Evolutionary conservation across 2,797 vertebrate species (phyloP), one percentile per base, ranked within the genome.

Genomic region (Melanotaenia maccullochi): DNA sequence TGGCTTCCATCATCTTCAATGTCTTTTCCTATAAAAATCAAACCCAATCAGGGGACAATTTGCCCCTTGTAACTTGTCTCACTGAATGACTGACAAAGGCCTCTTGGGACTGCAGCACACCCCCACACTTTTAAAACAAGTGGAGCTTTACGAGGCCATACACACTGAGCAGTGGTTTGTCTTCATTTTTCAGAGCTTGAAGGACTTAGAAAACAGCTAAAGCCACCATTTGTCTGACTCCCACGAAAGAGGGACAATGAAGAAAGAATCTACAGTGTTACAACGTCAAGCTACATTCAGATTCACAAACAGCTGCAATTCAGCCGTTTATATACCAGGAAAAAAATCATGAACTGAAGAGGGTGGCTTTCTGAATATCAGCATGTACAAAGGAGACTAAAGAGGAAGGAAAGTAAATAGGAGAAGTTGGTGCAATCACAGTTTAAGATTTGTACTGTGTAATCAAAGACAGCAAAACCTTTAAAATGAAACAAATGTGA

Each of bases 281-380:
- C 58, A 61, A 89, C 81, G 80, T 68, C 67, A 82, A 78, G 90
- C 89, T 93, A 93, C 91, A 93, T 93, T 93, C 92, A 88, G 49
- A 86, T 87, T 85, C 73, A 83, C 58, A 65, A 59, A 78, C 73
- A 87, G 76, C 87, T 84, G 66, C 30, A 35, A 61, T 67, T 68
- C 60, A 63, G 76, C 49, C 30, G 42, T 47, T 47, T 6, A 20
- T 47, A 18, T 47, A 20, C 18, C 42, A 47, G 42, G 42, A 47
- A 47, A n/a, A 44, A 47, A 6, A 47, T 20, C 20, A 47, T 47
- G 42, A 47, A 33, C 7, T 6, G 5, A 30, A 5, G 30, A 44
- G 42, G 42, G 51, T 65, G 44, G 28, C 75, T 55, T 63, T 79
- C 33, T 75, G 36, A 57, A 66, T 20, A 68, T 70, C 55, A 73